Base-by-base conservation (phyloP, 2,888 invertebrate species). In the Liopterus haemorrhoidalis region DNA sequence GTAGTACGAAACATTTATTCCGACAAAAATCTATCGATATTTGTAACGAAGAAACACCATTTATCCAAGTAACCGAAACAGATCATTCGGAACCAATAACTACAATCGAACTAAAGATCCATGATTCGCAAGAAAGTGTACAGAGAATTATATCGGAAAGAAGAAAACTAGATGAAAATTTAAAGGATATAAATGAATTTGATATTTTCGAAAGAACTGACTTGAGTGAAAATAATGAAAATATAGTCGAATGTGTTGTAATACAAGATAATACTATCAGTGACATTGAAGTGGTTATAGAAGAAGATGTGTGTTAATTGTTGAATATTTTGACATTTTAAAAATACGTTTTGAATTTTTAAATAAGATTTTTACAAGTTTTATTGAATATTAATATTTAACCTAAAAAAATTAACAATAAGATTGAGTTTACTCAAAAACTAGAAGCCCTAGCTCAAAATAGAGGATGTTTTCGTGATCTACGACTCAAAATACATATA, bases 121-220 rank as follows among this genome's bases (percentile, higher is more conserved):
- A 66, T 54, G 66, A 67, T 49, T 66, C 66, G 20, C 64, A 66
- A 49, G 69, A 78, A 52, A 76, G 74, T 52, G 76, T 78, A 52
- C 72, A 78, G 59, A 73, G 76, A 61, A 76, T 78, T 42, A 78
- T 78, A 55, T 75, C 74, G 6, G 78, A 78, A 61, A 68, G 78
- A 52, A 66, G 78, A 51, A 75, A 76, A 60, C 68, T 76, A 36
- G 78, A 78, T 48, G 67, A 73, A 24, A 65, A 61, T 44, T 51
- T 64, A 3, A 65, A 63, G 51, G 63, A 64, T 53, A 61, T 64
- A 44, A 57, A 63, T 42, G 57, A 60, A 39, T 63, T 55, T 46
- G 65, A 66, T 51, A 68, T 68, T 44, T 68, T 65, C 53, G 66
- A 68, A 51, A 54, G 57, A 16, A 57, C 59, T 43, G 54, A 60